Conservation (phyloP, 2,113 vertebrate species). For the Herpailurus yagouaroundi region DNA sequence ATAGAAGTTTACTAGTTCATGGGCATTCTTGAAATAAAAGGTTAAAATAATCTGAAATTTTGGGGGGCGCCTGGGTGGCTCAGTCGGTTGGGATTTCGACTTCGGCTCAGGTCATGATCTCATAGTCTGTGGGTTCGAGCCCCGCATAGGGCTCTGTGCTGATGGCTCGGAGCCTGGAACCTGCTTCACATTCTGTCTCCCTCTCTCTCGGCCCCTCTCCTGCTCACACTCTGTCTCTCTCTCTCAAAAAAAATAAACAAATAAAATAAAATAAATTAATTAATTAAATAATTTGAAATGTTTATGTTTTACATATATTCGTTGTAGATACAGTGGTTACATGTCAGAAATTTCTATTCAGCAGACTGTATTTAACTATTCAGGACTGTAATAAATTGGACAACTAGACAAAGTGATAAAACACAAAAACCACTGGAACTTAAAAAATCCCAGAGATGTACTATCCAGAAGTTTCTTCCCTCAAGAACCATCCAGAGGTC, state of each 20-base stretch:
- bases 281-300: neutral
- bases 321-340: neutral
- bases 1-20: neutral
- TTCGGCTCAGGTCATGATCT: too few relatives aligned
- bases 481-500: neutral
- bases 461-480: neutral
- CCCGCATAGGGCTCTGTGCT: too few relatives aligned
- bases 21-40: neutral
- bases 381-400: neutral
- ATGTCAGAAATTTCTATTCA: neutral
- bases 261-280: too few relatives aligned
- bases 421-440: neutral
- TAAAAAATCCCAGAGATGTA: neutral
- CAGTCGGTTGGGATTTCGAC: too few relatives aligned
- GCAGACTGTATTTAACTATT: neutral
- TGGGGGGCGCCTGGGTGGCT: too few relatives aligned
- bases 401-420: neutral
- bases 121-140: too few relatives aligned
- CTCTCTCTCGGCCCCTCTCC: too few relatives aligned
- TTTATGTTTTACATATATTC: neutral
- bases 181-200: too few relatives aligned
- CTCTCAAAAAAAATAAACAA: too few relatives aligned
- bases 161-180: too few relatives aligned
- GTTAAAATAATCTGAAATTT: neutral
- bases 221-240: too few relatives aligned